Conservation (phyloP, 1,140 invertebrate genomes). For the Apocrypta bakeri region DNA sequence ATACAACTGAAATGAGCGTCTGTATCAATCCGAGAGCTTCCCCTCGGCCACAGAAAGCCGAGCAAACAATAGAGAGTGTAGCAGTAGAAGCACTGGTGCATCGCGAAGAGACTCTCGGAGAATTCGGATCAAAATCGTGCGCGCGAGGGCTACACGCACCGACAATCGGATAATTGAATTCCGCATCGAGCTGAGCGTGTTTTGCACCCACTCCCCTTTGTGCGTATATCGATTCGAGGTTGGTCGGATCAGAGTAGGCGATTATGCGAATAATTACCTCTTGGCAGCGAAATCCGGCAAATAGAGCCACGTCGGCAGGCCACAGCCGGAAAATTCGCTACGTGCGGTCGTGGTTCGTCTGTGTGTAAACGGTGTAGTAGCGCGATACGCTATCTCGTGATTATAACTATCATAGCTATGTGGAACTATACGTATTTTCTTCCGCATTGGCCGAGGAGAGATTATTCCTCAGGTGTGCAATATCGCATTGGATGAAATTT, state of each 20-base stretch:
- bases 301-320: conserved; percentile 45
- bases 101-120: conserved; percentile 20
- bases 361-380: not conserved
- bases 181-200: conserved; percentile 38
- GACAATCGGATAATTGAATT: conserved; percentile 59
- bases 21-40: not conserved
- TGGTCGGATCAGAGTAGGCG: conserved; percentile 62
- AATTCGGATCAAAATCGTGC: not conserved
- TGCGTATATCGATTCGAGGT: conserved; percentile 44
- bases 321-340: not conserved
- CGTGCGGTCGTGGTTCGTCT: no score
- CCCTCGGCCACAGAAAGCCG: not conserved
- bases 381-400: not conserved
- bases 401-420: no score
- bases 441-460: no score
- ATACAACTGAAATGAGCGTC: no score
- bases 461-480: no score
- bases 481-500: no score
- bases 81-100: not conserved
- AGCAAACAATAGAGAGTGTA: not conserved
- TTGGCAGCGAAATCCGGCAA: conserved; percentile 43
- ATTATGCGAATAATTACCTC: conserved; percentile 71
- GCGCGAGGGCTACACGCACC: no score
- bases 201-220: conserved; percentile 42
- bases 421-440: no score